Evolutionary conservation across 1,140 invertebrate genomes (phyloP), one percentile per base, ranked within the genome.

Genomic region (Leucophenga varia): DNA sequence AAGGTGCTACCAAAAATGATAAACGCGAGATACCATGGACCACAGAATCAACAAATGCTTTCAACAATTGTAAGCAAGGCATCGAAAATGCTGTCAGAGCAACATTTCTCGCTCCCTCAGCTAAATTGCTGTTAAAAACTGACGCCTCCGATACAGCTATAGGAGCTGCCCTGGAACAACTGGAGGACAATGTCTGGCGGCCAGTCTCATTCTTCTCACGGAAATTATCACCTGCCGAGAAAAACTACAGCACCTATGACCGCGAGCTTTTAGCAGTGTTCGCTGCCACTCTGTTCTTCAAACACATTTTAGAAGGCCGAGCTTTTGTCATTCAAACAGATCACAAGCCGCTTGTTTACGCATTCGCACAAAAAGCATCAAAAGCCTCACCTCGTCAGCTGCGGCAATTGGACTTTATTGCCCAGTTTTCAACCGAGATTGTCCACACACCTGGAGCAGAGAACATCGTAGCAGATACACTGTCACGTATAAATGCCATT

Each of bases 161-260:
- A 5, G 77, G 76, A 10, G 70, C 61, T 3, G 55, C 43, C 3
- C 36, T 79, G 4, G 60, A 78, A 16, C 76, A 78, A 48, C n/a
- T 28, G 1, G 16, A 48, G 3, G 32, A 61, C 19, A 38, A 38
- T 19, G 10, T 36, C 2, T 61, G 59, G 55, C 44, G 71, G 54
- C 77, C 76, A 5, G 45, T 79, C 1, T 70, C 47, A 8, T 79
- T 78, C 50, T 77, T 74, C 43, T 74, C 63, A 8, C 68, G 54
- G 39, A 71, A 67, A 45, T 44, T 77, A 7, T 52, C 25, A 8
- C 12, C 43, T 9, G 17, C 70, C 3, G 47, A 76, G 38, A 43
- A 13, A 8, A 65, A 64, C 38, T 71, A 74, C 36, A 55, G 44
- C 14, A 51, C 65, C 0, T 77, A 75, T 43, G 65, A 78, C 53